Conservation (phyloP, 2,888 invertebrate species). For the Himalopsyche anomala region DNA sequence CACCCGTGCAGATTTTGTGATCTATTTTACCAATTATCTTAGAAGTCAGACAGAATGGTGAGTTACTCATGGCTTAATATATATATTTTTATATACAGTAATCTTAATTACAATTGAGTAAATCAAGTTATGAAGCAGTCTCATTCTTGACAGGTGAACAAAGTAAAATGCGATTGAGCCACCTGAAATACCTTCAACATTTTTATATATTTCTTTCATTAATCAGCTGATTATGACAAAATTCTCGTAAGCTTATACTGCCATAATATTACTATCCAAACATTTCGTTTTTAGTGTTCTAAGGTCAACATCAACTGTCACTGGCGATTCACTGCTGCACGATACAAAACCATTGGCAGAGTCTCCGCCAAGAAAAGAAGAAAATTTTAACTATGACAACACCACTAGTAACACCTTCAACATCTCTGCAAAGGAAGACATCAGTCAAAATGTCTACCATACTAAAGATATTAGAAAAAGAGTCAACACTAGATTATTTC, state of each 20-base stretch:
- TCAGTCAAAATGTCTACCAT: background rate
- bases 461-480: background rate
- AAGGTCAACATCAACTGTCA: background rate
- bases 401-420: background rate
- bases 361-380: background rate
- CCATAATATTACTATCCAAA: no score
- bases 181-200: background rate
- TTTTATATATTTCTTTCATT: no score
- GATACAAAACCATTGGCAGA: conserved; percentile 13
- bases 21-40: conserved; percentile 77
- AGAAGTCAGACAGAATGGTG: conserved; percentile 77
- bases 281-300: conserved; percentile 50
- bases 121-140: no score
- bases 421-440: background rate
- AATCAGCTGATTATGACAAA: no score
- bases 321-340: background rate
- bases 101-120: no score
- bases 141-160: no score
- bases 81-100: no score
- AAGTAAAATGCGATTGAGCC: background rate
- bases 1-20: conserved; percentile 76
- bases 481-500: conserved; percentile 12
- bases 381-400: background rate
- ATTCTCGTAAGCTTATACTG: no score
- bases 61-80: conserved; percentile 63